Evolutionary conservation across 1,140 invertebrate species (phyloP), one percentile per base, ranked within the genome.

Genomic region (Antheraea mylitta): DNA sequence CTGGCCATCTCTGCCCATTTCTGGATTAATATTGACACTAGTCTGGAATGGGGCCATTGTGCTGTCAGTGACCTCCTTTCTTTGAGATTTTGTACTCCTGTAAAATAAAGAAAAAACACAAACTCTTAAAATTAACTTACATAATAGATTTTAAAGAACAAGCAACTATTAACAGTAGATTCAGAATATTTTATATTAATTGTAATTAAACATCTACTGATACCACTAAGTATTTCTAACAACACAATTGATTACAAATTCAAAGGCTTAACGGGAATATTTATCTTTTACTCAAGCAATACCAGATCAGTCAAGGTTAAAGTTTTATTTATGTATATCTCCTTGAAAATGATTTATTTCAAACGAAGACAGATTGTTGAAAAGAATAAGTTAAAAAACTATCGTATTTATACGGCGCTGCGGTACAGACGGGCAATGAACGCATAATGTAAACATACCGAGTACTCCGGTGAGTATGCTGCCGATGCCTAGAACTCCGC

Each of bases 41-140:
- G 96, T 96, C 90, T 96, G 96, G 81, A 96, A 96, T 30, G 96
- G 96, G 61, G 96, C 95, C 96, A 96, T 96, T 68, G 78, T 85
- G 70, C 80, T 87, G 58, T 92, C 91, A 53, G 76, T 71, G 48
- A 81, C 77, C 58, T 92, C 90, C 78, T 91, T 91, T 73, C 86
- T 84, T 66, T 89, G 88, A 13, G 91, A 92, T 78, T 93, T 93
- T 67, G 85, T 84, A 76, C 92, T 93, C 70, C 92, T 93, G 80
- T 67, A 86, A 83, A 42, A 2, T 30, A 30, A 30, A 30, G 1
- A 4, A 30, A 30, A 30, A 1, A 30, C 1, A 30, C 1, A 30
- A 1, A 30, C 22, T 30, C 4, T 2, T 4, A 30, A 30, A 30
- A 30, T 30, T 30, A 30, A 2, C 1, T 30, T 30, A 30, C n/a